These are phyloP conservation scores for Oreortyx pictus DNA, from an alignment of 2,797 vertebrate genomes.

Conservation along the genomic window DNA sequence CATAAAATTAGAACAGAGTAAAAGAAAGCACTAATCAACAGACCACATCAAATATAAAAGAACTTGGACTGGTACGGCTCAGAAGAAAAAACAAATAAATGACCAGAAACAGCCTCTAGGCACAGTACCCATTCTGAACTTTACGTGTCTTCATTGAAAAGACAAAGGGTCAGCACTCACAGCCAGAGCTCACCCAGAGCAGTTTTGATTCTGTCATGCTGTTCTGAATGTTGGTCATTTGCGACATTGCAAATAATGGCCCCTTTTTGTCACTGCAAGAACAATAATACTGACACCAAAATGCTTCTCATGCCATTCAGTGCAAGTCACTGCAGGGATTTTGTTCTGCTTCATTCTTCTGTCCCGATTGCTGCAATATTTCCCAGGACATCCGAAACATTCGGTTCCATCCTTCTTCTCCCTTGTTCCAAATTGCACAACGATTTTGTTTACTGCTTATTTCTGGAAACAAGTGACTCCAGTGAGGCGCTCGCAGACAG, in stretches of 20 bases:
- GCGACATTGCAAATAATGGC: constrained; percentile 51
- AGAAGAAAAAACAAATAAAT: constrained; percentile 1
- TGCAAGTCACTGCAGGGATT: not conserved
- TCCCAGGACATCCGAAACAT: not conserved
- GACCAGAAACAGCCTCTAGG: not conserved
- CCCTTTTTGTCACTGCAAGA: constrained; percentile 51
- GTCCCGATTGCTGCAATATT: constrained; percentile 7
- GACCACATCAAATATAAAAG: not conserved
- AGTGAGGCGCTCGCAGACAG: not conserved
- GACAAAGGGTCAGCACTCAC: constrained; percentile 20
- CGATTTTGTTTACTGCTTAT: constrained; percentile 48
- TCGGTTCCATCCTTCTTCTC: constrained; percentile 4
- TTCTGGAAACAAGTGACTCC: not conserved
- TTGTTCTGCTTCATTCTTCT: constrained; percentile 3
- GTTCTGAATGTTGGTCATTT: constrained; percentile 3
- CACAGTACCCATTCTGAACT: constrained; percentile 1
- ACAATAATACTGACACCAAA: constrained; percentile 1
- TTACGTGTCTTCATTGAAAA: constrained; percentile 27
- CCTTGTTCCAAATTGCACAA: constrained; percentile 38
- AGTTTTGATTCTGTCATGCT: not conserved
- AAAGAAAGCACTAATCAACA: not conserved
- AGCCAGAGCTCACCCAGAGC: not conserved
- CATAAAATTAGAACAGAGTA: not conserved
- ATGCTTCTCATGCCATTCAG: constrained; percentile 40
- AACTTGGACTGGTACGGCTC: not conserved